Conservation (phyloP, 2,113 vertebrate genomes). For the Oenanthe oenanthe region DNA sequence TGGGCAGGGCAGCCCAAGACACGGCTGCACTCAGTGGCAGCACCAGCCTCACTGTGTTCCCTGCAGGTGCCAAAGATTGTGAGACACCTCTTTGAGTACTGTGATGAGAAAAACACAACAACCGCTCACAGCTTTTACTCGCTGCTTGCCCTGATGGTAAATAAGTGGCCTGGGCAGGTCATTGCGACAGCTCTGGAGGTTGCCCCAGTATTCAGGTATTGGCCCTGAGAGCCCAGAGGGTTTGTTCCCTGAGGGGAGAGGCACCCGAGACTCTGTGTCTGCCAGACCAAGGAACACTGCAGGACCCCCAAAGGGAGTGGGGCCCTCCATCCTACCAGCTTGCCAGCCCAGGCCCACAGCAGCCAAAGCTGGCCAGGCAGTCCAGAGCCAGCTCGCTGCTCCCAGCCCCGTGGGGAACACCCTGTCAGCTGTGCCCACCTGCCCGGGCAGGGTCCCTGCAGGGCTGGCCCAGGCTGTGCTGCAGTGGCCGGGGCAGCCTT, state of each 20-base stretch:
- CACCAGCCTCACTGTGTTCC: not conserved
- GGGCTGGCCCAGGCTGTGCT: not conserved
- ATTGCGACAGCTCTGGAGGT: fast-evolving
- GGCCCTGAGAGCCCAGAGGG: not conserved
- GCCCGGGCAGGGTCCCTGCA: too few relatives aligned
- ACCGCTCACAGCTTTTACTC: fast-evolving
- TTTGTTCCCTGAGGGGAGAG: not conserved
- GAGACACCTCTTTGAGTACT: not conserved
- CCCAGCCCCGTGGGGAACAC: too few relatives aligned
- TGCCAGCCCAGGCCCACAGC: not conserved
- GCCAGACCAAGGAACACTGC: too few relatives aligned
- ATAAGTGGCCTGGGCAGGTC: fast-evolving
- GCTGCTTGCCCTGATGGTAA: fast-evolving
- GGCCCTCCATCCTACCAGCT: not conserved
- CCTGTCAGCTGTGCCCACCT: not conserved
- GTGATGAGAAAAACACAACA: not conserved
- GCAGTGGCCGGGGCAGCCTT: not conserved
- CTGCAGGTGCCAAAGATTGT: not conserved
- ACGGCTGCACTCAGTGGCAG: not conserved
- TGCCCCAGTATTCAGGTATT: not conserved
- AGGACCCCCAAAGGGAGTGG: too few relatives aligned
- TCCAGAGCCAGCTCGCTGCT: not conserved
- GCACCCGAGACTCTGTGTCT: not conserved
- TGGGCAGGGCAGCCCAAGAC: not conserved
- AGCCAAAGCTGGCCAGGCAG: not conserved